Base-by-base conservation (phyloP, 2,888 invertebrate species). In the Antheraea yamamai region DNA sequence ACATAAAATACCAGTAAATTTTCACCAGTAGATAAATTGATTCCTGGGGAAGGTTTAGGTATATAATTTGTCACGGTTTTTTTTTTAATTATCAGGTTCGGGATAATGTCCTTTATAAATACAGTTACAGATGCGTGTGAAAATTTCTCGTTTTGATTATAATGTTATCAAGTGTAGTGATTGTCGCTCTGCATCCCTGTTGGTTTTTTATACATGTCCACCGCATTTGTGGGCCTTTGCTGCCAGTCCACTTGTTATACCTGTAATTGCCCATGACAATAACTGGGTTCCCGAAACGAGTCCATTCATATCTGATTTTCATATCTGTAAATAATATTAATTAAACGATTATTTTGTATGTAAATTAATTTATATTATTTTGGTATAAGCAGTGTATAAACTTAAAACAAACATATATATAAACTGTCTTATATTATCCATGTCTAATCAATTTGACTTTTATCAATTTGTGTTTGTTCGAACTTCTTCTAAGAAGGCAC, bases 241-340 rank as follows among this genome's bases (percentile, higher is more conserved):
- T 88, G 71, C 88, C 87, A 39, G 86, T 89, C 89, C 88, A 88
- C 66, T 82, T 84, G 79, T 91, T 88, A 81, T 85, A 92, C n/a
- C 89, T 83, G 76, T 90, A 88, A 16, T 77, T 80, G 2, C 90
- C 90, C 6, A 86, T 78, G 8, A 88, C 84, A 66, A 93, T 87
- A 52, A 93, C 92, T 3, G 93, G 93, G 75, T 92, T 92, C 0
- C 93, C 93, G 73, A 75, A 90, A 8, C 92, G 88, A 4, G 92
- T 88, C 35, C 70, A 84, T 73, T 85, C 87, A 74, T 87, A 88
- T 74, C 72, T 76, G 55, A 74, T 35, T 66, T 26, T 47, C 66
- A 30, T 51, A 30, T 16, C 74, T 74, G 74, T 8, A 74, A 70
- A 35, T 6, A 70, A 39, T 7, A 39, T 12, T 39, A 10, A 70